Evolutionary conservation across 2,113 vertebrate species (phyloP).

Genomic region (Tapirus terrestris): DNA sequence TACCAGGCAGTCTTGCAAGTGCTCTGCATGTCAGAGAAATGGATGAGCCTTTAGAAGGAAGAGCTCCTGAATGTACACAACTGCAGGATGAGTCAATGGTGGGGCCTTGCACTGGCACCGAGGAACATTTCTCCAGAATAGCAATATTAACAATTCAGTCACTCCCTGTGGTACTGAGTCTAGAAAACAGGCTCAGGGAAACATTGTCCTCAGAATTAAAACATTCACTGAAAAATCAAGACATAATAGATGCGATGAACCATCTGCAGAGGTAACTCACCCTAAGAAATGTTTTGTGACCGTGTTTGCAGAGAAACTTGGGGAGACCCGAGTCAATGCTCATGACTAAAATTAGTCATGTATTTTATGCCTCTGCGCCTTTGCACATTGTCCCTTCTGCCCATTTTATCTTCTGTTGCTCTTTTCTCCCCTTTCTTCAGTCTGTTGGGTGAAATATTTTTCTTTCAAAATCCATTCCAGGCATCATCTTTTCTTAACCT

Average conservation of each 20-base stretch:
- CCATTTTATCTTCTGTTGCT: background rate
- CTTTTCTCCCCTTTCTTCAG: background rate
- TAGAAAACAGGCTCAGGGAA: slow-evolving; percentile 10
- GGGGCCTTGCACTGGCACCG: background rate
- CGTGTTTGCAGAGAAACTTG: slow-evolving; percentile 23
- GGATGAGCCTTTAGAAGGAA: background rate
- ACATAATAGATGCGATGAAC: background rate
- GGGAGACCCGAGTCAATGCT: background rate
- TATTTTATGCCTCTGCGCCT: background rate
- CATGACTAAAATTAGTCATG: background rate
- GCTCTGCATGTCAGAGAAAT: background rate
- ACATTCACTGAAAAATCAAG: background rate
- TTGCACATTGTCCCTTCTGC: slow-evolving; percentile 9
- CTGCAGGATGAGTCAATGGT: background rate
- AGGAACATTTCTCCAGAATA: background rate
- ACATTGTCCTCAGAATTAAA: slow-evolving; percentile 30
- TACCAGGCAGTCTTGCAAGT: background rate
- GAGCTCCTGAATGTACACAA: background rate
- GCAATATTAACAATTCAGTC: background rate
- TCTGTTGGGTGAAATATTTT: background rate
- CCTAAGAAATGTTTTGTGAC: background rate
- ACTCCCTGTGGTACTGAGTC: background rate
- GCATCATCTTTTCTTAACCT: background rate
- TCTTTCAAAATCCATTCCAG: slow-evolving; percentile 33
- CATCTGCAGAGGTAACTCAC: slow-evolving; percentile 45